Base-by-base conservation (phyloP, 2,888 invertebrate genomes). In the Lacanobia wlatinum region DNA sequence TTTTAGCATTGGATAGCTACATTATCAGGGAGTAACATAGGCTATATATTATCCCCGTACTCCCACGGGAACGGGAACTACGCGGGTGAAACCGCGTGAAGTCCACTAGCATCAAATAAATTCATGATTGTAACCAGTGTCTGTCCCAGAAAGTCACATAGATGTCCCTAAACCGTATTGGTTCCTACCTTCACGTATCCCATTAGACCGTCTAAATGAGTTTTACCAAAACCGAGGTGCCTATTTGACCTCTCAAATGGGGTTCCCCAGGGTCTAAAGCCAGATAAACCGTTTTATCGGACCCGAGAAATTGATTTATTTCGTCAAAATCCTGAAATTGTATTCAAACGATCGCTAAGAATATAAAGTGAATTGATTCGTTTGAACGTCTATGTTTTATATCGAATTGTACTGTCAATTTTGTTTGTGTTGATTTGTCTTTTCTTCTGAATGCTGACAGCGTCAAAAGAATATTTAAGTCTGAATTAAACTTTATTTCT, bases 281-380 rank as follows among this genome's bases (percentile, higher is more conserved):
- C 79, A 83, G 76, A 79, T 85, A 84, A 84, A 79, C 76, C 73
- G 74, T 69, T 80, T 74, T 79, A 82, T 78, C 76, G 73, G 60
- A 76, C 78, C 68, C 82, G 58, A 78, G 74, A 76, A 84, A 84
- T 80, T 85, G 79, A 85, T 85, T 84, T 81, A 80, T 85, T 79
- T 71, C 59, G 76, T 76, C 78, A 78, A 78, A 81, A 74, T 65
- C 65, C 74, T 72, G 68, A 71, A 81, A 76, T 70, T 80, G 61
- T n/a, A 74, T 70, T 82, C 53, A 73, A 74, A 65, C 61, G 58
- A 63, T 78, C 61, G 46, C 58, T 52, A 58, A 67, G 72, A 63
- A 56, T 70, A 63, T 72, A 70, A 59, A 78, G 34, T 10, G 43
- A 82, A 78, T 65, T 65, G 53, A 38, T 81, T 69, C 58, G 46